phyloP scores from a whole-genome alignment of 2,888 invertebrate genomes.

The Melitaea athalia region DNA sequence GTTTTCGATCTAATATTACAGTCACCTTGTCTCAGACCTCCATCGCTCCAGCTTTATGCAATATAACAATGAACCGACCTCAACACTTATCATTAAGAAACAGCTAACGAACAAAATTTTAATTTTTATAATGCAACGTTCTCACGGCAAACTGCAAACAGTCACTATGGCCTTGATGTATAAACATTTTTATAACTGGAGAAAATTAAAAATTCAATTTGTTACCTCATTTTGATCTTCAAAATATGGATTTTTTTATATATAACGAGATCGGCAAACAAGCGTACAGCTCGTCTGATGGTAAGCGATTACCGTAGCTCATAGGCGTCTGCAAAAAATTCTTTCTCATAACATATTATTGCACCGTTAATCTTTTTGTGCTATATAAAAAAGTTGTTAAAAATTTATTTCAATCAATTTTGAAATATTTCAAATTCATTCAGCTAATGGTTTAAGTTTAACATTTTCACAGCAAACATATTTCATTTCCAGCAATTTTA shows the following conservation, averaged over 20 bases:
- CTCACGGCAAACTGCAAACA: constrained; percentile 65
- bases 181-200: constrained; percentile 38
- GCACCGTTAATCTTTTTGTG: no score
- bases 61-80: constrained; percentile 68
- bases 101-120: constrained; percentile 61
- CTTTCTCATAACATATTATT: neutral
- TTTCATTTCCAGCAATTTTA: constrained; percentile 51
- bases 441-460: constrained; percentile 22
- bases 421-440: neutral
- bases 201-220: constrained; percentile 55
- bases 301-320: no score
- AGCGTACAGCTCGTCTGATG: no score
- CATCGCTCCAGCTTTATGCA: constrained; percentile 51
- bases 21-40: constrained; percentile 71
- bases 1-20: constrained; percentile 58
- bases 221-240: constrained; percentile 59
- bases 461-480: constrained; percentile 10
- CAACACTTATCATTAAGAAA: constrained; percentile 66
- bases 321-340: no score
- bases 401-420: neutral
- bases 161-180: constrained; percentile 52
- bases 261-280: no score
- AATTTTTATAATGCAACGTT: constrained; percentile 64
- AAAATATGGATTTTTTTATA: neutral
- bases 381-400: no score